Percentiles rank a stretch among this genome's conserved stretches.
Conservation (phyloP, 2,888 invertebrate species). For the Steinernema carpocapsae region DNA sequence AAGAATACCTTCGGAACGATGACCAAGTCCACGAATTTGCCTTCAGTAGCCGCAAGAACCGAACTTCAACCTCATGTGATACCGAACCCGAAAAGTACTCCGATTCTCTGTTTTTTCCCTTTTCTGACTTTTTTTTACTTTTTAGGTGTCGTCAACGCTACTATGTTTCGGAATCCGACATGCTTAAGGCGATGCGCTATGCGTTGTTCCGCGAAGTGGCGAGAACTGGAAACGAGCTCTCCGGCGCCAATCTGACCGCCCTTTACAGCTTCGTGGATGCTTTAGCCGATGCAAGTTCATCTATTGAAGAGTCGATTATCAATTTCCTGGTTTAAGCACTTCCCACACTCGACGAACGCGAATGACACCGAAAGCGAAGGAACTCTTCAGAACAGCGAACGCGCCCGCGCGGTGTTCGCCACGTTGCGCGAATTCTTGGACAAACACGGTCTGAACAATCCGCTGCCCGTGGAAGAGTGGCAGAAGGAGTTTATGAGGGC, state of each 20-base stretch:
- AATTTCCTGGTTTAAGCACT: constrained; percentile 38
- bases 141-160: constrained; percentile 58
- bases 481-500: constrained; percentile 62
- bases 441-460: constrained; percentile 50
- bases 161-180: constrained; percentile 66
- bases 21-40: constrained; percentile 24
- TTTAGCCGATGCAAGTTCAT: constrained; percentile 51
- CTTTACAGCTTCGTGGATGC: constrained; percentile 60
- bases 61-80: constrained; percentile 22
- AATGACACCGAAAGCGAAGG: constrained; percentile 34
- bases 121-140: background rate
- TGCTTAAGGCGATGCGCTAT: constrained; percentile 65
- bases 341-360: constrained; percentile 44
- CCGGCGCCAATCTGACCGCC: constrained; percentile 64
- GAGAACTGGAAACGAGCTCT: constrained; percentile 51
- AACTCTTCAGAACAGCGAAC: constrained; percentile 45
- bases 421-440: constrained; percentile 58
- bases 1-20: constrained; percentile 51
- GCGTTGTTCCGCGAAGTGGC: constrained; percentile 53
- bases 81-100: constrained; percentile 25
- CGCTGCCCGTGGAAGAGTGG: constrained; percentile 57
- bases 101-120: too few relatives aligned
- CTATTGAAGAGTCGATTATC: too few relatives aligned
- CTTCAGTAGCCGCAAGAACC: constrained; percentile 50
- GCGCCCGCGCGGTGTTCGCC: constrained; percentile 51